These are phyloP conservation scores for Zaprionus camerounensis DNA, from an alignment of 1,140 invertebrate species.

Conservation along the genomic window DNA sequence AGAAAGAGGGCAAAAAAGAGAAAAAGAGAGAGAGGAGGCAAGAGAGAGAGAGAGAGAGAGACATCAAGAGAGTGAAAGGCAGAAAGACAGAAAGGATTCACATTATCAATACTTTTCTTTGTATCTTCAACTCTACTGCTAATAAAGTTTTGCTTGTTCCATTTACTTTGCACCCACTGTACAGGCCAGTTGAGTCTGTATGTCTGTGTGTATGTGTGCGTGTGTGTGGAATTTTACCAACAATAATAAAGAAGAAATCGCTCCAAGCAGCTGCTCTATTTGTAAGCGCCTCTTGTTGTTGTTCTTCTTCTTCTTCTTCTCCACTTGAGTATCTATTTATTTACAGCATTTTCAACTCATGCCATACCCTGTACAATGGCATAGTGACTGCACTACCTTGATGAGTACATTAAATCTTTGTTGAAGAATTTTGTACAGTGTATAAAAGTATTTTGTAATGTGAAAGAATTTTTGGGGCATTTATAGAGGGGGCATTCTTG, in stretches of 20 bases:
- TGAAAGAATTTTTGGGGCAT: neutral
- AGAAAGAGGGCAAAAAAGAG: too few relatives aligned
- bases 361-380: neutral
- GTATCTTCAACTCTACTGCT: neutral
- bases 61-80: neutral
- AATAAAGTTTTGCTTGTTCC: constrained; percentile 13
- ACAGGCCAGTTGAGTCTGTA: neutral
- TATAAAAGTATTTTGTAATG: neutral
- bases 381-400: neutral
- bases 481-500: neutral
- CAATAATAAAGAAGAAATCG: constrained; percentile 16
- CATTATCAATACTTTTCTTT: neutral
- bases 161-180: constrained; percentile 28
- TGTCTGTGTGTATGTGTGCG: neutral
- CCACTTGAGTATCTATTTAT: neutral
- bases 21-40: neutral
- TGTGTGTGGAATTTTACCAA: constrained; percentile 28
- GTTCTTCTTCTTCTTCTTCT: neutral
- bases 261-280: constrained; percentile 11
- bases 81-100: neutral
- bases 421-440: neutral
- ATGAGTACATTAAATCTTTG: neutral
- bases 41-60: neutral
- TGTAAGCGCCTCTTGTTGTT: constrained; percentile 2
- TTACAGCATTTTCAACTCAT: neutral